These are phyloP conservation scores for Protosalanx chinensis DNA, from an alignment of 2,797 vertebrate species.

Conservation along the genomic window DNA sequence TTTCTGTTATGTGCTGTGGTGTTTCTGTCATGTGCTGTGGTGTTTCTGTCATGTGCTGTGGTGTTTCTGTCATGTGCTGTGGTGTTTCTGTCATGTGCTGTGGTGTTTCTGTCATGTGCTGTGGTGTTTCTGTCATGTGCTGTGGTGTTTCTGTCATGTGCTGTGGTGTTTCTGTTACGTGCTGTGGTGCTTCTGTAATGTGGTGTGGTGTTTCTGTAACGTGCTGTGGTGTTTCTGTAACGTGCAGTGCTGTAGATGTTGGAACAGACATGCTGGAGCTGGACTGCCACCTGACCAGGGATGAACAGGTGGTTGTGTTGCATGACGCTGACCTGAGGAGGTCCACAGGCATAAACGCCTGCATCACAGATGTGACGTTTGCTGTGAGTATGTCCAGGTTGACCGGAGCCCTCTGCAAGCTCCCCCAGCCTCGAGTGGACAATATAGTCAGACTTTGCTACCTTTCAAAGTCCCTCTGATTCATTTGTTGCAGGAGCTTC, in stretches of 20 bases:
- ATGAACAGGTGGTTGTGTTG: constrained; percentile 92
- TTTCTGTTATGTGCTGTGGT: too few relatives aligned
- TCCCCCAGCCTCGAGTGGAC: background rate
- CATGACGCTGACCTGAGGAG: constrained; percentile 89
- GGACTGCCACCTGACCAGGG: constrained; percentile 95
- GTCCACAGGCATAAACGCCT: constrained; percentile 81
- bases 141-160: too few relatives aligned
- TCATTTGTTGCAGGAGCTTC: constrained; percentile 83
- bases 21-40: too few relatives aligned
- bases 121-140: constrained; percentile 71
- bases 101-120: constrained; percentile 43
- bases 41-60: too few relatives aligned
- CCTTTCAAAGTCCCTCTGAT: background rate
- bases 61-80: too few relatives aligned
- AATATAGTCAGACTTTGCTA: background rate
- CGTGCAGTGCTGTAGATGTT: constrained; percentile 82
- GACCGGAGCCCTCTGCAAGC: background rate
- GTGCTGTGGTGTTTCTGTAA: background rate
- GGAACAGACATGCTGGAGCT: constrained; percentile 98
- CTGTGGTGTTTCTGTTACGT: too few relatives aligned
- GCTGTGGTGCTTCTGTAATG: too few relatives aligned
- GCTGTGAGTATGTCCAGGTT: constrained; percentile 75
- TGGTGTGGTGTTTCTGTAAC: too few relatives aligned
- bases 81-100: too few relatives aligned
- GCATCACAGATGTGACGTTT: constrained; percentile 83